Base-by-base conservation (phyloP, 2,888 invertebrate genomes). In the Acrobasis consociella region DNA sequence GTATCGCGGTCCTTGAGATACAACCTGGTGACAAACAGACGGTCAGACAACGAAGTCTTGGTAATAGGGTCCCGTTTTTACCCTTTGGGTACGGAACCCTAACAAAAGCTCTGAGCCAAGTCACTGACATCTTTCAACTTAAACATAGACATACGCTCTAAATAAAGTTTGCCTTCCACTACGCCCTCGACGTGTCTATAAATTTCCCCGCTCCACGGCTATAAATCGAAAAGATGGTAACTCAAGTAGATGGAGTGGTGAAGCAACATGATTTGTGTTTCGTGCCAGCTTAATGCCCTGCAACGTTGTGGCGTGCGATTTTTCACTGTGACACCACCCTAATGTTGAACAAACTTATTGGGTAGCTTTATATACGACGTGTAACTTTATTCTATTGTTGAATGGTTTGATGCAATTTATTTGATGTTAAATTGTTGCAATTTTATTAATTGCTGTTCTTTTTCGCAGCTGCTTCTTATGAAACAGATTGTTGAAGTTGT, bases 251-350 rank as follows among this genome's bases (percentile, higher is more conserved):
- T 65, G 68, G 72, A 67, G 69, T 65, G 69, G 70, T 69, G 72
- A 70, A 73, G 69, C 65, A 42, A 64, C 64, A 76, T 79, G 80
- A 79, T 81, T 80, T 80, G 79, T 79, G 77, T 77, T 77, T 78
- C 77, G 78, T 74, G 72, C 60, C 65, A 49, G 65, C 60, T 65
- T 78, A 80, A 81, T 80, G 77, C 76, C 51, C 72, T 74, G 75
- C 72, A 72, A 78, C 77, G 62, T 56, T 63, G 64, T 69, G 65
- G 72, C 70, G 63, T 64, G 65, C 71, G 67, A 77, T 77, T 78
- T 77, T 77, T 77, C 78, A 75, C 67, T 61, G 65, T 55, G 69
- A 67, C 69, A 62, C 69, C 65, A 66, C 67, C 67, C 64, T 64
- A 66, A 62, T 61, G 69, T 63, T 62, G 69, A 63, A 68, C 66